A percentile compares a stretch with the other conserved stretches of the same genome.
phyloP scores from a whole-genome alignment of 2,888 invertebrate species.

The Electrophaes corylata region DNA sequence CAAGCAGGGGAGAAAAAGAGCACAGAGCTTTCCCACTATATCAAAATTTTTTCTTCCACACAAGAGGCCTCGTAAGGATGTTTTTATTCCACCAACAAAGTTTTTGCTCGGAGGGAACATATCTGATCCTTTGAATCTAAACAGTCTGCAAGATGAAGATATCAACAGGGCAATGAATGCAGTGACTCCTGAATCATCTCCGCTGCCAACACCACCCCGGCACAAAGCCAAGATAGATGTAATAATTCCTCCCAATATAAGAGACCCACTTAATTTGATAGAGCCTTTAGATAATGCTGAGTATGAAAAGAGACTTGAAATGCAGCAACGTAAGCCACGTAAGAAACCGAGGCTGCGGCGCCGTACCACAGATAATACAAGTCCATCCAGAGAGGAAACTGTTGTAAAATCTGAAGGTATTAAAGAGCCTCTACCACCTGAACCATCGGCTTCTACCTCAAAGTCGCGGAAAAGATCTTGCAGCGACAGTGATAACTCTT shows the following conservation, averaged over 20 bases:
- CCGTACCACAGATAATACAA: constrained; percentile 75
- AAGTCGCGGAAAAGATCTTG: constrained; percentile 78
- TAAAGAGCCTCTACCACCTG: constrained; percentile 69
- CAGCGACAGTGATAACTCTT: constrained; percentile 83
- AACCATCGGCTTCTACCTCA: constrained; percentile 68
- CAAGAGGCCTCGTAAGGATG: constrained; percentile 89
- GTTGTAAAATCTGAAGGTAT: constrained; percentile 61
- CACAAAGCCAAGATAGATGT: constrained; percentile 93
- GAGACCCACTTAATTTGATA: constrained; percentile 95
- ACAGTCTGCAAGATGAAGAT: constrained; percentile 93
- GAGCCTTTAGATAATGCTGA: constrained; percentile 92
- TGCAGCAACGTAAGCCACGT: constrained; percentile 88
- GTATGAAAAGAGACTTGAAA: constrained; percentile 90
- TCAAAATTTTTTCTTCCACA: constrained; percentile 90
- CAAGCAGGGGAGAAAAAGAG: constrained; percentile 85
- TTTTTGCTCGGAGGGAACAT: constrained; percentile 97
- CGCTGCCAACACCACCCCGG: constrained; percentile 92
- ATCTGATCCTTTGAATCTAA: constrained; percentile 96
- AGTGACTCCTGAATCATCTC: constrained; percentile 96
- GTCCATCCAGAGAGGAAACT: constrained; percentile 57
- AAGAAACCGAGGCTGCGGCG: constrained; percentile 86
- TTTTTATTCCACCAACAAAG: constrained; percentile 94
- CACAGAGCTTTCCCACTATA: constrained; percentile 87
- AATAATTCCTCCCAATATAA: constrained; percentile 95
- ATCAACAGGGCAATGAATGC: constrained; percentile 92